Evolutionary conservation across 2,113 vertebrate genomes (phyloP).

Genomic region (Scopus umbretta): DNA sequence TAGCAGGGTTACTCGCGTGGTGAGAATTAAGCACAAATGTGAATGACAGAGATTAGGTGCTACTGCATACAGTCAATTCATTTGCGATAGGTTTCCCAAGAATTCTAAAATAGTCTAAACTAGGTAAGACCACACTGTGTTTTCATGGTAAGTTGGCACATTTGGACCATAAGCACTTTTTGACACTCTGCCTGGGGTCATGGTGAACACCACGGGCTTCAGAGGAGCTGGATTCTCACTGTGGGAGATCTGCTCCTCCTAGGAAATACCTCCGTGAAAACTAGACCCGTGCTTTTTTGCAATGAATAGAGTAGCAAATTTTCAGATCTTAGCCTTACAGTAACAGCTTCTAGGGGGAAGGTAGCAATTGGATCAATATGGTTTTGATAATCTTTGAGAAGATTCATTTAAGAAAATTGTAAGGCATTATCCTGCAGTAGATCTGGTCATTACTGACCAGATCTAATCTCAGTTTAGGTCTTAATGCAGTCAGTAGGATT

Average conservation of each 20-base stretch:
- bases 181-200: not conserved
- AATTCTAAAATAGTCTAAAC: not conserved
- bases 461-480: constrained; percentile 26
- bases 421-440: constrained; percentile 55
- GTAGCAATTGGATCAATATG: constrained; percentile 16
- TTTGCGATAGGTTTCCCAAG: not conserved
- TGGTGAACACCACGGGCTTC: not conserved
- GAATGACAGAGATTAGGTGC: constrained; percentile 26
- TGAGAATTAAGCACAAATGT: constrained; percentile 30
- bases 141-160: constrained; percentile 5
- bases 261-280: not conserved
- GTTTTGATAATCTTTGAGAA: constrained; percentile 31
- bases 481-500: constrained; percentile 21
- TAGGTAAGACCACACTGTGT: not conserved
- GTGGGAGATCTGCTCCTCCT: not conserved
- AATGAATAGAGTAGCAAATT: not conserved
- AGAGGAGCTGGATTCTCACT: not conserved
- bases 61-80: not conserved
- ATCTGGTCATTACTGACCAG: not conserved
- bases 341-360: constrained; percentile 27
- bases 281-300: not conserved
- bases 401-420: constrained; percentile 57
- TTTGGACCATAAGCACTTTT: not conserved
- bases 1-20: not conserved
- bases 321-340: constrained; percentile 7